Conservation (phyloP, 2,113 vertebrate genomes). For the Gambusia affinis region DNA sequence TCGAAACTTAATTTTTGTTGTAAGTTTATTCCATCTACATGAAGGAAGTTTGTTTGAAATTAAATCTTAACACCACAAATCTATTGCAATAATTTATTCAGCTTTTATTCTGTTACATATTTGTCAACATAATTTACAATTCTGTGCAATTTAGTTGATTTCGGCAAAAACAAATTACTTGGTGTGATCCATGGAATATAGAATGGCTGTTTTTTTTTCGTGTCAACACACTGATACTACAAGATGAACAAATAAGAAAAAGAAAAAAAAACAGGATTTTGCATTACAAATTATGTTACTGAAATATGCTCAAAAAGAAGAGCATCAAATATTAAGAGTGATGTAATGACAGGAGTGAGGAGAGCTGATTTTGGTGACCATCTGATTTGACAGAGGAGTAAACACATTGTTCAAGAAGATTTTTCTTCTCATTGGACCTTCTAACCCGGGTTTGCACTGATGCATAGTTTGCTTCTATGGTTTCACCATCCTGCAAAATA, state of each 20-base stretch:
- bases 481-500: conserved; percentile 4
- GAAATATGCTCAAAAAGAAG: background rate
- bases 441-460: conserved; percentile 1
- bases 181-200: background rate
- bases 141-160: background rate
- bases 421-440: conserved; percentile 6
- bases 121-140: background rate
- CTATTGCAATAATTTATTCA: background rate
- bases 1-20: no score
- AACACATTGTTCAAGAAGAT: background rate
- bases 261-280: background rate
- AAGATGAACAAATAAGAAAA: background rate
- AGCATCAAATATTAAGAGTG: background rate
- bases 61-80: no score
- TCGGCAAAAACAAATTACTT: background rate
- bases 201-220: background rate
- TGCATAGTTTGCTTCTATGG: conserved; percentile 3
- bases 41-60: no score
- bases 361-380: background rate
- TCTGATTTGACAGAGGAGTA: background rate
- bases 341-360: background rate
- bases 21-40: no score
- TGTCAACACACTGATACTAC: background rate
- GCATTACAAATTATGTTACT: background rate
- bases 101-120: background rate